Evolutionary conservation across 1,140 invertebrate species (phyloP), one percentile per base, ranked within the genome.

Genomic region (Zaprionus africanus): DNA sequence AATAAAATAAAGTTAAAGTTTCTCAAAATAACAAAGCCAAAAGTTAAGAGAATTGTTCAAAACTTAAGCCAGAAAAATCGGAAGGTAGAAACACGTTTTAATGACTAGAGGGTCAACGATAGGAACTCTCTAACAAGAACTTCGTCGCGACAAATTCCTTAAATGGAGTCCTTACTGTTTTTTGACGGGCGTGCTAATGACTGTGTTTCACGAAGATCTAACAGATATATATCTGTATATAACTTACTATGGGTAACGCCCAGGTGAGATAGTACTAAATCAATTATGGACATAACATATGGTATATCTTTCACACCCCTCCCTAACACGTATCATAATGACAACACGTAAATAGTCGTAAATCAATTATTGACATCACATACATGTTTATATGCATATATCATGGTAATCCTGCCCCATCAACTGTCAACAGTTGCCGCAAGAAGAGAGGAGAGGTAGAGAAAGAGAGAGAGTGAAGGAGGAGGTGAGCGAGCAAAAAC

Each of bases 321-420:
- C 26, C 34, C 24, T 9, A 41, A 6, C 34, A 57, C 11, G 36
- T 26, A 22, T 46, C 38, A 36, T 71, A 57, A 49, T 38, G 49
- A 54, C 26, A 53, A 57, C 63, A 56, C 58, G 58, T 84, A 74
- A 73, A 82, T 46, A 68, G 51, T 51, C 72, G 61, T 77, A 80
- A 86, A 74, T 68, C 76, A 87, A 83, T 87, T 84, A 88, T 78
- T 77, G 69, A 61, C 78, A 83, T 88, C 78, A 81, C 66, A 78
- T 67, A 81, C 74, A 34, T 70, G 49, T 17, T 12, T 24, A 65
- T 65, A 56, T 64, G 6, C 54, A 57, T 38, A 78, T 65, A 84
- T 84, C 77, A 84, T 63, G 31, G 46, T 84, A 84, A 84, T 83
- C 59, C 73, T 74, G 41, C 67, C 65, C 75, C 63, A 51, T 51